Conservation (phyloP, 2,113 vertebrate genomes). For the Tupaia chinensis region DNA sequence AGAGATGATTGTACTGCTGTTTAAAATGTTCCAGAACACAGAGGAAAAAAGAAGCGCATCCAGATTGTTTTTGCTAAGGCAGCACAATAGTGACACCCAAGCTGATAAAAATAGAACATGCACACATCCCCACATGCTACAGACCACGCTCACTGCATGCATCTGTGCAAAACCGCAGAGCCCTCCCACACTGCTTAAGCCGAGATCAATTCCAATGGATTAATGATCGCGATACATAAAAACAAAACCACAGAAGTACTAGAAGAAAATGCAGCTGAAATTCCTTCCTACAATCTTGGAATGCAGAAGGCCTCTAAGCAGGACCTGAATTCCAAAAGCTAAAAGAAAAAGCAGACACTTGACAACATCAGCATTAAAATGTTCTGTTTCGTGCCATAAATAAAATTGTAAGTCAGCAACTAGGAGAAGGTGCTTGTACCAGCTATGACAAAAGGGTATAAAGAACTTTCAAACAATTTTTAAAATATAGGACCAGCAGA, state of each 20-base stretch:
- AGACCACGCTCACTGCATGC: fast-evolving
- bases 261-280: conserved; percentile 15
- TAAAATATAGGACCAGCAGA: too few relatives aligned
- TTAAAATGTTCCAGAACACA: background rate
- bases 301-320: background rate
- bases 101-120: background rate
- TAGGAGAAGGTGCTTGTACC: background rate
- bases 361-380: background rate
- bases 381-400: background rate
- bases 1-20: background rate
- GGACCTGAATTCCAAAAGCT: background rate
- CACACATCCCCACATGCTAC: background rate
- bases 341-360: background rate
- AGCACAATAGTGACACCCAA: conserved; percentile 7
- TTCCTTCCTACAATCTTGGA: background rate
- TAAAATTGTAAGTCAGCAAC: background rate
- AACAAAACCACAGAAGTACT: conserved; percentile 6
- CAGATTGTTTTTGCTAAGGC: conserved; percentile 23
- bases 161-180: fast-evolving
- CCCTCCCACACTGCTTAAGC: background rate
- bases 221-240: background rate
- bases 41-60: background rate
- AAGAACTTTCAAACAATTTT: background rate
- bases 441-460: background rate
- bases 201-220: background rate